Conservation (phyloP, 2,888 invertebrate genomes). For the Gnatocerus cornutus region DNA sequence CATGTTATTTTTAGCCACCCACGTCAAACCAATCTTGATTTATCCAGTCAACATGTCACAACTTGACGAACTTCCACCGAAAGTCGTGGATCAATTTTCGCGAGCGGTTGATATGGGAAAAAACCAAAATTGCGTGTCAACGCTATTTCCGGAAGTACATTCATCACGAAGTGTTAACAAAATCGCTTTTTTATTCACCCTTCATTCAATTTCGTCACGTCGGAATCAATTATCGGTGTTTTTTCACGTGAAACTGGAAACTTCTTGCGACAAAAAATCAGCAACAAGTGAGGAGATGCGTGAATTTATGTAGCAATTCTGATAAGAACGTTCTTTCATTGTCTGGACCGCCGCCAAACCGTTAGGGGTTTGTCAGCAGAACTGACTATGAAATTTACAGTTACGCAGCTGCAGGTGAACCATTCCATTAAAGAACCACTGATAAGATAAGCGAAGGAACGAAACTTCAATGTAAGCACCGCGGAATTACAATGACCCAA, state of each 20-base stretch:
- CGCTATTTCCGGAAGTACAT: slow-evolving; percentile 28
- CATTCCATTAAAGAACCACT: too few relatives aligned
- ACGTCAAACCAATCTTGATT: too few relatives aligned
- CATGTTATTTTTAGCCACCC: too few relatives aligned
- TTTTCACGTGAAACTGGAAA: slow-evolving; percentile 12
- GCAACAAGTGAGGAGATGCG: slow-evolving; percentile 16
- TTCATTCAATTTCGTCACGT: slow-evolving; percentile 30
- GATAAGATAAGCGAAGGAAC: not conserved
- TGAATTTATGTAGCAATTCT: slow-evolving; percentile 4
- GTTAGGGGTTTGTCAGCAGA: not conserved
- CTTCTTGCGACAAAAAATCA: slow-evolving; percentile 1
- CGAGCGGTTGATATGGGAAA: not conserved
- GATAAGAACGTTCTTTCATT: slow-evolving; percentile 4
- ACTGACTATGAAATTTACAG: not conserved
- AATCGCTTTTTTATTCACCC: slow-evolving; percentile 29
- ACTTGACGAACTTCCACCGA: too few relatives aligned
- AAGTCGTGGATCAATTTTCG: slow-evolving; percentile 20
- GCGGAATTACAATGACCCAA: slow-evolving; percentile 11
- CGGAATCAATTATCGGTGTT: slow-evolving; percentile 29
- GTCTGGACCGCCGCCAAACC: slow-evolving; percentile 1
- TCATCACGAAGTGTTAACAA: slow-evolving; percentile 15
- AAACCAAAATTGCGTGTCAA: not conserved
- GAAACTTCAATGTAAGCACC: not conserved
- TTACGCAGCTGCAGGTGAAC: not conserved
- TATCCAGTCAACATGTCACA: not conserved